These are phyloP conservation scores for Nomada flava DNA, from an alignment of 2,888 invertebrate genomes.

Conservation along the genomic window DNA sequence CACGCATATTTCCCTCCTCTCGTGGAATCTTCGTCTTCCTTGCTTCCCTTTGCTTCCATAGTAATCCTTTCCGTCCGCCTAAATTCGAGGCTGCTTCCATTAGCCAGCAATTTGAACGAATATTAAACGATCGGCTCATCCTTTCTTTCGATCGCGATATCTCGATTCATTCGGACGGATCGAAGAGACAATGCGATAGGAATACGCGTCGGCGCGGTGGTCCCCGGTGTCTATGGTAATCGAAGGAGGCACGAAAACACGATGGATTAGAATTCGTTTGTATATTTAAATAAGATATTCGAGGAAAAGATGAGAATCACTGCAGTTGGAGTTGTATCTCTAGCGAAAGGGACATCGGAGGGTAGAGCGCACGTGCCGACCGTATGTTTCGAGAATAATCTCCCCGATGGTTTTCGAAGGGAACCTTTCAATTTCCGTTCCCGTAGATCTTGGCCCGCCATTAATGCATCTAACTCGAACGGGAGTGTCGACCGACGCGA, in stretches of 20 bases:
- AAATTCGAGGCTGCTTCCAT: background rate
- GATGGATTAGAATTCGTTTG: constrained; percentile 19
- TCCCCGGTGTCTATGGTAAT: background rate
- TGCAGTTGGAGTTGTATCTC: constrained; percentile 50
- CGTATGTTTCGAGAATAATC: constrained; percentile 73
- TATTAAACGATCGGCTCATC: background rate
- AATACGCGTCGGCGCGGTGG: background rate
- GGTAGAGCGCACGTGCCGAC: constrained; percentile 77
- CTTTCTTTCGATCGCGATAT: background rate
- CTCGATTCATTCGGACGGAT: background rate
- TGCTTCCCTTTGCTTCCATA: background rate
- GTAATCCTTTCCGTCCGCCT: constrained; percentile 2
- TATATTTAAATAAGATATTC: constrained; percentile 38
- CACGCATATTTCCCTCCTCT: constrained; percentile 17
- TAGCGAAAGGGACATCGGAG: constrained; percentile 56
- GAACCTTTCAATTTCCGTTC: constrained; percentile 72
- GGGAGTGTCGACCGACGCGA: too few relatives aligned
- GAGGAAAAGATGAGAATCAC: constrained; percentile 68
- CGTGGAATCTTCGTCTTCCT: constrained; percentile 3
- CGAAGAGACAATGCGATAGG: background rate
- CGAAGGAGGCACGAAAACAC: background rate
- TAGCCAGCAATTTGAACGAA: background rate
- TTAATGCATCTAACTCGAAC: constrained; percentile 20
- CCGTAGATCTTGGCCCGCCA: constrained; percentile 39
- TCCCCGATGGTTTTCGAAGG: constrained; percentile 46